Base-by-base conservation (phyloP, 2,113 vertebrate genomes). In the Elgaria multicarinata region DNA sequence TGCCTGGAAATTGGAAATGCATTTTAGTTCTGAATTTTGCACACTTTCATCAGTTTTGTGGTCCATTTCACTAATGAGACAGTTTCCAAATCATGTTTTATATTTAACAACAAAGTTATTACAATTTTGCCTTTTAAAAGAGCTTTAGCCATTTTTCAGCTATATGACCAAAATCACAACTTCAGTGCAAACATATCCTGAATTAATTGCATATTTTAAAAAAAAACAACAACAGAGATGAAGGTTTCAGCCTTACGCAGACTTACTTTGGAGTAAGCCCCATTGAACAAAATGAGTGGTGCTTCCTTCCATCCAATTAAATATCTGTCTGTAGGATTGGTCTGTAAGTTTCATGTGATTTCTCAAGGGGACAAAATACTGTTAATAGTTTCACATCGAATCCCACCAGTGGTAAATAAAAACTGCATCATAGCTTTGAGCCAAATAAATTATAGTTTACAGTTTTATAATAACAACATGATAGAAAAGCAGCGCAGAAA, bases 371-470 rank as follows among this genome's bases (percentile, higher is more conserved):
- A 91, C 87, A 93, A 67, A 88, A 42, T 86, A 75, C 42, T 91
- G 18, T 14, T 76, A 36, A 62, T 58, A 46, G 71, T 18, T 72
- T 64, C 39, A 90, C 89, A 66, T 0, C 18, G 10, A 88, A 66
- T 80, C 14, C 20, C 55, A 71, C 62, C 71, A 87, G 18, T 64
- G 58, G 87, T 36, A 91, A 75, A 28, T n/a, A 92, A 75, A 90
- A 95, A 92, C 94, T 87, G 92, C 92, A 90, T 67, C 58, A 55
- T 58, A 24, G 87, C 83, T 89, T 83, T 42, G 92, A 83, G 55
- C 44, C 46, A 90, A 6, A n/a, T 62, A 91, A 93, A 55, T 1
- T 2, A 90, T 80, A 24, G 7, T 18, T 8, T 78, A 0, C 10
- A 69, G 55, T 22, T 92, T 91, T 91, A 67, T 12, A 75, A 76